Evolutionary conservation across 2,113 vertebrate species (phyloP).

Genomic region (Tiliqua scincoides): DNA sequence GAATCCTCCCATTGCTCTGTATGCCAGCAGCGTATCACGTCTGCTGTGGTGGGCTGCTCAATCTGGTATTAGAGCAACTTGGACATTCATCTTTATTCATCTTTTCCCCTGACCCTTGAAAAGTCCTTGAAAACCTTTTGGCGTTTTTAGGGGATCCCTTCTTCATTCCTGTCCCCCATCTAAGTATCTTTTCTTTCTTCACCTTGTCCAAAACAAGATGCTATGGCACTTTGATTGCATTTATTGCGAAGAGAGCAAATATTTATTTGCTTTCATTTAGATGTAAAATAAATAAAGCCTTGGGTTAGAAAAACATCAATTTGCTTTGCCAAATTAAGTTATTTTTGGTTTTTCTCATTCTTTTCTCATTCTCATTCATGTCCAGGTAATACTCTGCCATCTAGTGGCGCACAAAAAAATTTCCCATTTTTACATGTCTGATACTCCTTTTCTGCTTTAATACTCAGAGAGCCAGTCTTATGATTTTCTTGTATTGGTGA

Average conservation of each 20-base stretch:
- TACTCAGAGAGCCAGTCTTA: neutral
- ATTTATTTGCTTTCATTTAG: conserved; percentile 51
- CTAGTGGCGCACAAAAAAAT: conserved; percentile 32
- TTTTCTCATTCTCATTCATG: neutral
- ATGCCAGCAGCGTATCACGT: neutral
- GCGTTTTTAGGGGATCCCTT: neutral
- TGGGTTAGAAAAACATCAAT: conserved; percentile 43
- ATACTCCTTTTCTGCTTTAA: neutral
- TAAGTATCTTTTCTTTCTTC: neutral
- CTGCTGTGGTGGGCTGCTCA: neutral
- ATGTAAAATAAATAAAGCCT: conserved; percentile 42
- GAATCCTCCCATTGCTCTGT: neutral
- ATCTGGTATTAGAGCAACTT: neutral
- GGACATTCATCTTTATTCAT: neutral
- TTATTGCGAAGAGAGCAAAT: conserved; percentile 34
- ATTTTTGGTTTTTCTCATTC: neutral
- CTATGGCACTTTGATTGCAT: conserved; percentile 46
- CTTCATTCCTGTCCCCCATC: neutral
- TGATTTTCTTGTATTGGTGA: no score
- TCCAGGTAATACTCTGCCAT: conserved; percentile 59
- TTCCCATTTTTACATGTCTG: neutral
- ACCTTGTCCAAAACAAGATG: neutral
- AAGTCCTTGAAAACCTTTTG: neutral
- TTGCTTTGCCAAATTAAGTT: neutral
- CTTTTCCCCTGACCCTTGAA: neutral